phyloP scores from a whole-genome alignment of 2,888 invertebrate genomes.

The Acronicta alni region DNA sequence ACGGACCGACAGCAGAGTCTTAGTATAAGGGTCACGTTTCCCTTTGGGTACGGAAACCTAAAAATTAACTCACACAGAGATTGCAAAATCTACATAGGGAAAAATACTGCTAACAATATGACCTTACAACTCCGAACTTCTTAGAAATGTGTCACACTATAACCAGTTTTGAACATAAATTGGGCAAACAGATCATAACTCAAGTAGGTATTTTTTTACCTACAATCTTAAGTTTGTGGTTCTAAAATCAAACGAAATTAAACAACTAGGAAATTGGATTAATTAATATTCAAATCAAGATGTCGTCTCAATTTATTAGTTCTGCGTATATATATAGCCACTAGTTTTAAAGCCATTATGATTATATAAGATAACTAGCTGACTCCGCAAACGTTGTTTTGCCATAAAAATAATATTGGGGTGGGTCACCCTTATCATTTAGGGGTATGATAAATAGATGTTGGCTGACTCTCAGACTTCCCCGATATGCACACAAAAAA shows the following conservation, averaged over 20 bases:
- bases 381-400: too few species aligned
- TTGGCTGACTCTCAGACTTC: too few species aligned
- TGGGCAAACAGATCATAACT: conserved; percentile 7
- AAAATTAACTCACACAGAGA: too few species aligned
- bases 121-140: conserved; percentile 19
- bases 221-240: not conserved
- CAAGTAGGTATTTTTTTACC: conserved; percentile 21
- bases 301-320: conserved; percentile 16
- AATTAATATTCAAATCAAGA: conserved; percentile 24
- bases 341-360: not conserved
- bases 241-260: conserved; percentile 5
- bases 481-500: too few species aligned
- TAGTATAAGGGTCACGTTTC: too few species aligned
- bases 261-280: conserved; percentile 6
- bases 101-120: not conserved
- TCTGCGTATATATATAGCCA: conserved; percentile 10
- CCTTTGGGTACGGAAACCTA: too few species aligned
- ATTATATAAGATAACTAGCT: not conserved
- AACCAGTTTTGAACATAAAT: conserved; percentile 24
- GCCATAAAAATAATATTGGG: too few species aligned
- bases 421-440: too few species aligned
- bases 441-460: too few species aligned
- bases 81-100: not conserved
- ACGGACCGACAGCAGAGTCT: too few species aligned
- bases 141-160: conserved; percentile 28